phyloP scores from a whole-genome alignment of 1,140 invertebrate genomes.

The Drosophila suzukii region DNA sequence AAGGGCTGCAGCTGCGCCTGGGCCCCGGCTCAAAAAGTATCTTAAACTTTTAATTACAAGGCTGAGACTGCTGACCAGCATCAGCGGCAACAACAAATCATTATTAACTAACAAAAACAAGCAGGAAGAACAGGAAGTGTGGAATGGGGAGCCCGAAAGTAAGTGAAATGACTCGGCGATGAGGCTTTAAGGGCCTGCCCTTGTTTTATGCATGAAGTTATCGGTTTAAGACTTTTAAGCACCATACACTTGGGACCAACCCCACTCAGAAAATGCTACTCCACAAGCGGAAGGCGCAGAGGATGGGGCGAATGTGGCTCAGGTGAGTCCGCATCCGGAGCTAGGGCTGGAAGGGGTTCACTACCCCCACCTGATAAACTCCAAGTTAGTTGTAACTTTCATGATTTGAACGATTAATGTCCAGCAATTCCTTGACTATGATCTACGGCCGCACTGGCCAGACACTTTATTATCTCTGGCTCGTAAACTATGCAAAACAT shows the following conservation, averaged over 20 bases:
- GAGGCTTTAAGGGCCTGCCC: slow-evolving; percentile 18
- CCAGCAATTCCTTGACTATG: slow-evolving; percentile 50
- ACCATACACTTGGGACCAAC: slow-evolving; percentile 45
- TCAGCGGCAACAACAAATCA: slow-evolving; percentile 58
- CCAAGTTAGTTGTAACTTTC: slow-evolving; percentile 48
- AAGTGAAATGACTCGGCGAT: slow-evolving; percentile 41
- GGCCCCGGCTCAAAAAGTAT: slow-evolving; percentile 71
- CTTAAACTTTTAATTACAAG: slow-evolving; percentile 79
- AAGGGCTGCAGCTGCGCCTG: slow-evolving; percentile 54
- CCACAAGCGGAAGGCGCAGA: not conserved
- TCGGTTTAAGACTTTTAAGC: slow-evolving; percentile 51
- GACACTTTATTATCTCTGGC: slow-evolving; percentile 54
- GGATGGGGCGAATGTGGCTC: slow-evolving; percentile 10
- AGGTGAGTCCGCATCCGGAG: slow-evolving; percentile 20
- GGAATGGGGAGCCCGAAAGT: slow-evolving; percentile 30
- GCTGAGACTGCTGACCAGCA: slow-evolving; percentile 50
- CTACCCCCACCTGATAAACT: slow-evolving; percentile 1
- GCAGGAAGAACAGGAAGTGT: not conserved
- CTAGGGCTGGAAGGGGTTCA: not conserved
- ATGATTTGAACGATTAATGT: slow-evolving; percentile 64
- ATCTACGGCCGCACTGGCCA: slow-evolving; percentile 37
- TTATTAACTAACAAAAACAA: slow-evolving; percentile 74
- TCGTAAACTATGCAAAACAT: slow-evolving; percentile 58
- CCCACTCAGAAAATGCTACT: slow-evolving; percentile 26
- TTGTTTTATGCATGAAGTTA: slow-evolving; percentile 46